These are phyloP conservation scores for Carettochelys insculpta DNA, from an alignment of 2,113 vertebrate genomes.

Conservation along the genomic window DNA sequence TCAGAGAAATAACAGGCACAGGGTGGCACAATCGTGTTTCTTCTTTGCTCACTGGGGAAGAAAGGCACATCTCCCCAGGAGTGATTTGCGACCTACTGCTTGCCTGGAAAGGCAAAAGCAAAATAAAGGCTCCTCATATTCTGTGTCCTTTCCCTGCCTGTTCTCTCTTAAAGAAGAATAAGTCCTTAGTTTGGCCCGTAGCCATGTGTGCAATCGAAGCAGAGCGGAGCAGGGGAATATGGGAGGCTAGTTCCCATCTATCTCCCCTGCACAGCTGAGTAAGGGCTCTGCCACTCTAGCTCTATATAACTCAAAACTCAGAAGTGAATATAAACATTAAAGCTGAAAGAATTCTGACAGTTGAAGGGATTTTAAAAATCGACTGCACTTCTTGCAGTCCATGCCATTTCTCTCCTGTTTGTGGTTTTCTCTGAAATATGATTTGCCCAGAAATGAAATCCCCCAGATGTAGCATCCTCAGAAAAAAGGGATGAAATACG, in stretches of 20 bases:
- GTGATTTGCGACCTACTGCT: not conserved
- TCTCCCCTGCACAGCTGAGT: not conserved
- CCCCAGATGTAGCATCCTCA: not conserved
- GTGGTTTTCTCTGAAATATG: not conserved
- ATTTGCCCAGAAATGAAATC: not conserved
- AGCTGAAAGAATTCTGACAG: not conserved
- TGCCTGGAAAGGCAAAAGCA: not conserved
- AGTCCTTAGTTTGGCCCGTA: not conserved
- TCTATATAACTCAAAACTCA: not conserved
- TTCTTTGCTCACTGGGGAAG: not conserved
- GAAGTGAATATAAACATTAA: not conserved
- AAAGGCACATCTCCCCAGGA: not conserved
- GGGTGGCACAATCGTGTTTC: fast-evolving
- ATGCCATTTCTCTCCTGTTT: not conserved
- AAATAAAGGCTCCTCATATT: fast-evolving
- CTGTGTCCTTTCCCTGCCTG: not conserved
- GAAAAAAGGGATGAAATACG: not conserved
- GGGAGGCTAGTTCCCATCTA: not conserved
- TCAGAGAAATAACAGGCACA: fast-evolving
- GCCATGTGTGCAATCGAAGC: not conserved
- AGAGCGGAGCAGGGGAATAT: fast-evolving
- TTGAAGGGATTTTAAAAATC: not conserved
- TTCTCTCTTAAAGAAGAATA: not conserved
- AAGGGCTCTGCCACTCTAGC: not conserved
- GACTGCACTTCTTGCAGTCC: fast-evolving